Base-by-base conservation (phyloP, 2,797 vertebrate genomes). In the Peromyscus eremicus region DNA sequence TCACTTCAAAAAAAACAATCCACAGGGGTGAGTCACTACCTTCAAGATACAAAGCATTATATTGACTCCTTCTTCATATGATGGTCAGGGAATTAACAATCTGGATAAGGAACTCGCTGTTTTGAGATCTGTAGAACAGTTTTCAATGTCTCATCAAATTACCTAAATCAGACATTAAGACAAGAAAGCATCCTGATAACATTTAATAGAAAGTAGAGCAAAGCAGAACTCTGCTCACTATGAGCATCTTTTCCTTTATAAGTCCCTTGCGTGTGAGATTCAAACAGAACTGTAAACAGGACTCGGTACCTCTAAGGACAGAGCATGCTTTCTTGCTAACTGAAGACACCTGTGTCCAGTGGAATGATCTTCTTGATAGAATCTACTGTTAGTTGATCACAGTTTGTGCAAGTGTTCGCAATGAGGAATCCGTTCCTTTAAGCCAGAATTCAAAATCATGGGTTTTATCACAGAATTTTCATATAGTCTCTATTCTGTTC, bases 1-100 rank as follows among this genome's bases (percentile, higher is more conserved):
- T 82, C 49, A 40, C 75, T 68, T 77, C 32, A 29, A 88, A 95
- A 93, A 93, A 66, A 93, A 66, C 14, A 66, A 49, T 83, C 40
- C 43, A 64, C 76, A 4, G 0, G 34, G 4, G 52, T 4, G 34
- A 5, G 40, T 60, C 21, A 55, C 27, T 64, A 6, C 57, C 57
- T 37, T 81, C 62, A 87, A 49, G 25, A 76, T 70, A 3, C 5
- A 77, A 85, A 86, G 40, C 52, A 46, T 23, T 80, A 62, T 75
- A 77, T 0, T 70, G 40, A 82, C 43, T 25, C 6, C 60, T n/a
- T 64, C 52, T 68, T 64, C 66, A 46, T 17, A 11, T 2, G 55
- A 23, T 14, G 64, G 13, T 64, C 32, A 62, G 29, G 62, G 55
- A 16, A 73, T 16, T 64, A 55, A 87, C 34, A 91, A 52, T 17